These are phyloP conservation scores for Chanos chanos DNA, from an alignment of 2,797 vertebrate species.

Conservation along the genomic window DNA sequence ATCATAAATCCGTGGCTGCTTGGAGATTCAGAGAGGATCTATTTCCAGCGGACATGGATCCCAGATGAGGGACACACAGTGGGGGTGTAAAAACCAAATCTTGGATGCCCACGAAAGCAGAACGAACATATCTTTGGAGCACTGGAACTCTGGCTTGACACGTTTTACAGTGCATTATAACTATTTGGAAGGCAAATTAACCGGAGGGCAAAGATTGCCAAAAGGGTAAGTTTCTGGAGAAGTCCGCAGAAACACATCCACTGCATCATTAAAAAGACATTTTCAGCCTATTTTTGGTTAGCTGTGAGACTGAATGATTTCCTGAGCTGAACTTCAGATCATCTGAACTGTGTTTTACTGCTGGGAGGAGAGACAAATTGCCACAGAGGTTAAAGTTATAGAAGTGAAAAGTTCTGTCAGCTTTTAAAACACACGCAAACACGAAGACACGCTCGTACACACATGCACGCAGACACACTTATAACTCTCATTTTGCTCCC, in stretches of 20 bases:
- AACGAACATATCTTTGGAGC: slow-evolving; percentile 24
- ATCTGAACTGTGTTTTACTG: neutral
- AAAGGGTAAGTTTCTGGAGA: slow-evolving; percentile 24
- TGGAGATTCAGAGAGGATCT: slow-evolving; percentile 9
- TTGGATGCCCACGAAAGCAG: neutral
- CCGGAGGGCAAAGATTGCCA: slow-evolving; percentile 24
- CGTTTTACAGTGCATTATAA: slow-evolving; percentile 37
- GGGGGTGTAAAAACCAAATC: neutral
- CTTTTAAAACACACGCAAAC: neutral
- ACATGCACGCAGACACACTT: neutral
- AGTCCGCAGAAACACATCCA: slow-evolving; percentile 11
- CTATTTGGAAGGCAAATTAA: slow-evolving; percentile 42
- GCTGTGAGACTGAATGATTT: neutral
- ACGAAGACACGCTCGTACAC: neutral
- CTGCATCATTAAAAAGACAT: slow-evolving; percentile 38
- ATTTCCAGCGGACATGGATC: slow-evolving; percentile 11
- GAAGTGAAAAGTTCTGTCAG: no score
- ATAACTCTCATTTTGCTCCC: neutral
- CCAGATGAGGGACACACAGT: slow-evolving; percentile 9
- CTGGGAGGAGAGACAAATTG: neutral
- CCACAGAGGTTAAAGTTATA: neutral
- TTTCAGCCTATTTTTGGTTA: slow-evolving; percentile 12
- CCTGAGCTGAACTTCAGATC: neutral
- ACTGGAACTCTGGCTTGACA: slow-evolving; percentile 2
- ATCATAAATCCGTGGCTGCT: slow-evolving; percentile 35